phyloP scores from a whole-genome alignment of 30 jellyfish, hydroid and myxozoan genomes.

The Aurelia sp. region DNA sequence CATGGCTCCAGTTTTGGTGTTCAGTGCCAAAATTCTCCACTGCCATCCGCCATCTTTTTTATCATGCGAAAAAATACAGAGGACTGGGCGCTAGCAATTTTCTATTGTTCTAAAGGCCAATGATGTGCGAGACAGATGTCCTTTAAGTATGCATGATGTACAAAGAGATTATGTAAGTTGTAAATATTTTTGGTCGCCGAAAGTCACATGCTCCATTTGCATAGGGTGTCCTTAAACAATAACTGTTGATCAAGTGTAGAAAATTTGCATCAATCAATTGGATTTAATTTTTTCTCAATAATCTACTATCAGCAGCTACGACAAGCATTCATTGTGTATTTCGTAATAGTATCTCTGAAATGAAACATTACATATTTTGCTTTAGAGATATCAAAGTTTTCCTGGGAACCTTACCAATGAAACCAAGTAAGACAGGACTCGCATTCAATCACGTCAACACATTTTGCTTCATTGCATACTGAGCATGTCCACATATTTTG shows the following conservation, averaged over 20 bases:
- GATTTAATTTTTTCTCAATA: too few relatives aligned
- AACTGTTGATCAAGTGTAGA: too few relatives aligned
- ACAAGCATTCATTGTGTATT: conserved; percentile 12
- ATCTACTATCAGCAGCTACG: not conserved
- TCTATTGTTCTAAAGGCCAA: too few relatives aligned
- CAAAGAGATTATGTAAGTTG: not conserved
- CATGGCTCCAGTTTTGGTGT: too few relatives aligned
- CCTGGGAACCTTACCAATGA: conserved; percentile 27
- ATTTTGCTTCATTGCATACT: conserved; percentile 36
- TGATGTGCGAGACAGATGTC: too few relatives aligned
- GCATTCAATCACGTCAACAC: conserved; percentile 50
- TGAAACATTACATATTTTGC: not conserved
- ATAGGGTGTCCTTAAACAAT: too few relatives aligned
- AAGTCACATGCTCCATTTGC: too few relatives aligned
- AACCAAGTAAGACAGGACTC: conserved; percentile 40
- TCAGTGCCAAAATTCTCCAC: too few relatives aligned
- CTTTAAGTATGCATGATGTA: not conserved
- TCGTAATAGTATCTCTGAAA: not conserved
- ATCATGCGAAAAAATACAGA: too few relatives aligned
- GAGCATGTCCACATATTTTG: conserved; percentile 46
- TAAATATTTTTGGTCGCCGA: not conserved
- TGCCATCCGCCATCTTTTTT: too few relatives aligned
- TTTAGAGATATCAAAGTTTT: not conserved
- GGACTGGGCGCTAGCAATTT: too few relatives aligned
- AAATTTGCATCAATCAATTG: too few relatives aligned